Base-by-base conservation (phyloP, 2,888 invertebrate species). In the Teleogryllus oceanicus region DNA sequence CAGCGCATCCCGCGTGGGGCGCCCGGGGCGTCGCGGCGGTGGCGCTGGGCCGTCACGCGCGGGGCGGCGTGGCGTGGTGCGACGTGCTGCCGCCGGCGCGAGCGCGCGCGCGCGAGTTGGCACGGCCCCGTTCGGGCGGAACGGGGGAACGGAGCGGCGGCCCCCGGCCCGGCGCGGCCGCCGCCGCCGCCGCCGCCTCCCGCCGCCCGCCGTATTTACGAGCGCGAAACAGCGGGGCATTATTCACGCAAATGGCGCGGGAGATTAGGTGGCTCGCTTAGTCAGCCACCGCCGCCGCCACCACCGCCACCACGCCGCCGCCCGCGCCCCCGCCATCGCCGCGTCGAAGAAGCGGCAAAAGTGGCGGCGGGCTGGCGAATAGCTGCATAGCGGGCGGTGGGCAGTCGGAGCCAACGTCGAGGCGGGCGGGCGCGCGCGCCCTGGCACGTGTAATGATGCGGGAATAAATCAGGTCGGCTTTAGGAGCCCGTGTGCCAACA, bases 221-320 rank as follows among this genome's bases (percentile, higher is more conserved):
- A 62, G 62, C 62, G 13, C 62, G 62, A 62, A 62, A 62, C 62
- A 62, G 62, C 62, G 62, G n/a, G 62, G 62, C 62, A 62, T 62
- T 62, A 62, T 62, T 62, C 62, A 62, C 62, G 62, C 62, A 62
- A 62, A 62, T 62, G 62, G 62, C 62, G 62, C 62, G 62, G n/a
- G 62, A 62, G 62, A 62, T 62, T 62, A 62, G 62, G 62, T 62
- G 62, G 16, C 16, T 62, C 62, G 62, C 62, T 62, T 62, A 62
- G 62, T 62, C 62, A 62, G 62, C 62, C 62, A 62, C 62, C n/a
- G n/a, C 62, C 62, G 62, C 62, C 16, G 16, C 13, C 62, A 1
- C n/a, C 62, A n/a, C n/a, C n/a, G 62, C 62, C n/a, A 13, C 62
- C 62, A 62, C 62, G n/a, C n/a, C 62, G 62, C n/a, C n/a, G 62